Conservation (phyloP, 2,797 vertebrate genomes). For the Dallia pectoralis region DNA sequence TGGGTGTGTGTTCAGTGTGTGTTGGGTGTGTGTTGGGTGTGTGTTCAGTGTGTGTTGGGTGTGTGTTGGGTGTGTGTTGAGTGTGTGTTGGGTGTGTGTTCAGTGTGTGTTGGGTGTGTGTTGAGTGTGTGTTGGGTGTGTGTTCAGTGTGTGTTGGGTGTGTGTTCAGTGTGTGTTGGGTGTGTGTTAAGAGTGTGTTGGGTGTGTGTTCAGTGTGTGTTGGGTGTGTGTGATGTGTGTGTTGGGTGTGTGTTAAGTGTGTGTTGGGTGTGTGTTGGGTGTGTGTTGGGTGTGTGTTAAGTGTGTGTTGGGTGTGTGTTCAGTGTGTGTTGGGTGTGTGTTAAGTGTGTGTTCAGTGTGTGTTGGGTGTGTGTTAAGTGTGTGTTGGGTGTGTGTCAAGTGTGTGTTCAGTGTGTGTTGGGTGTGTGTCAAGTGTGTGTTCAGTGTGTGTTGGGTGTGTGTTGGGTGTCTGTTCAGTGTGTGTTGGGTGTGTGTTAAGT, state of each 20-base stretch:
- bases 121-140: slow-evolving; percentile 44
- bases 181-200: too few relatives aligned
- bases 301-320: slow-evolving; percentile 11
- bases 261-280: slow-evolving; percentile 27
- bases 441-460: slow-evolving; percentile 42
- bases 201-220: slow-evolving; percentile 46
- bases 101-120: slow-evolving; percentile 31
- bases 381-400: slow-evolving; percentile 31
- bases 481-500: not conserved
- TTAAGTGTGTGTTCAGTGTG: too few relatives aligned
- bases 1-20: not conserved
- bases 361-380: slow-evolving; percentile 48
- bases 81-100: slow-evolving; percentile 27
- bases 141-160: slow-evolving; percentile 22
- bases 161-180: too few relatives aligned
- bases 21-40: too few relatives aligned
- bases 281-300: slow-evolving; percentile 43
- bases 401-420: slow-evolving; percentile 31
- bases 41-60: too few relatives aligned
- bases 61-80: slow-evolving; percentile 31
- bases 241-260: slow-evolving; percentile 37
- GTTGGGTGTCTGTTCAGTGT: slow-evolving; percentile 23
- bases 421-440: slow-evolving; percentile 28
- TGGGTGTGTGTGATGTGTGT: slow-evolving; percentile 23
- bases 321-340: too few relatives aligned